Base-by-base conservation (phyloP, 2,888 invertebrate genomes). In the Teleogryllus oceanicus region DNA sequence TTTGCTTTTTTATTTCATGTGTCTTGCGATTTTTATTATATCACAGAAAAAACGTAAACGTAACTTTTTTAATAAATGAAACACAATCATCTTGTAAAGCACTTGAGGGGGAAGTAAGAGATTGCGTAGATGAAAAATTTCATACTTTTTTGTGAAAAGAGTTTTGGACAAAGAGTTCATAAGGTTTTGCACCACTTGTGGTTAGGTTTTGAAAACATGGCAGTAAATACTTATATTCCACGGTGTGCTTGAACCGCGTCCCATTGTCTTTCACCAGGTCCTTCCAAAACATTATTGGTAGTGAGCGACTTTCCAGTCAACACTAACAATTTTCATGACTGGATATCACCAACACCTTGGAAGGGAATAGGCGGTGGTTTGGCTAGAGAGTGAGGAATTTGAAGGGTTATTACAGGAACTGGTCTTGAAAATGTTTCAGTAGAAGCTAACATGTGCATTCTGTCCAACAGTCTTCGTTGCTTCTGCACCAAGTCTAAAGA, bases 91-190 rank as follows among this genome's bases (percentile, higher is more conserved):
- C 83, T 84, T 84, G 83, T 84, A 84, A 85, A 84, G 84, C 84
- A 85, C 84, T 85, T 85, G 84, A 84, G 84, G 84, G 83, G 84
- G 83, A 84, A 84, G 83, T 84, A 83, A 83, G 83, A 84, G 83
- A 83, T 84, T 81, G 82, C 83, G 49, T 81, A 82, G 81, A 80
- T 81, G 80, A 81, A 80, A 82, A 82, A 75, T 80, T 75, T 80
- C 79, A 77, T 77, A 24, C 79, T 80, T 51, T 37, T 62, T 62
- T 62, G 62, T 62, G 62, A 78, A 82, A 82, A 81, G 78, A 79
- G 79, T 81, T 81, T 79, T 77, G 74, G 79, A 79, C 76, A 80
- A 80, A 78, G 77, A 75, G 24, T 74, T 78, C 50, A 62, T 62
- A 62, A 62, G 50, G 37, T 80, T 79, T 80, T 74, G 49, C 37